Base-by-base conservation (phyloP, 2,888 invertebrate species). In the Caenorhabditis macrosperma region DNA sequence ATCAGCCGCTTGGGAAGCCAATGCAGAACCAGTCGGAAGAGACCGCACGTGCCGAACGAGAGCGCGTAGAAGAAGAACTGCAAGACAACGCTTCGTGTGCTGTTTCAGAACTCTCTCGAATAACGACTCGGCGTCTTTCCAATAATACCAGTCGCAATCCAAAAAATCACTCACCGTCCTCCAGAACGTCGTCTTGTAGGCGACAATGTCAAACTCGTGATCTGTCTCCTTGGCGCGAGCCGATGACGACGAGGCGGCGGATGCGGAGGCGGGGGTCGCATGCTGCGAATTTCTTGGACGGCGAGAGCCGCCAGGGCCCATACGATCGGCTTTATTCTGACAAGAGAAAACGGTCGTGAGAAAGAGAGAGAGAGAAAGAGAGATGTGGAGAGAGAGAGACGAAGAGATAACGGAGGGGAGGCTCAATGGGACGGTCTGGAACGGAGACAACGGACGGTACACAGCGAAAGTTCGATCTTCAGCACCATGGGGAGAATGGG, bases 11-110 rank as follows among this genome's bases (percentile, higher is more conserved):
- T 71, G 6, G 85, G 82, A 24, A 74, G 75, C 90, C 90, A 91
- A 64, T 90, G 84, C n/a, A 90, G 78, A 15, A 91, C n/a, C 20
- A 90, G 81, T 7, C 87, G 85, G 41, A 89, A 81, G 20, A 87
- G 20, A 9, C 90, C 90, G 9, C 84, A 67, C 1, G 88, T 89
- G 26, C 84, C 61, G 30, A 89, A 74, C 20, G 83, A 81, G 30
- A 83, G 54, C 0, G 69, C 48, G 55, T 81, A 82, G 75, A 79
- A 84, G 44, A 84, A 57, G 57, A 82, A 48, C 83, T 85, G 79
- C n/a, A 57, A 46, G 15, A 26, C 5, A 38, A 15, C 10, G 15
- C n/a, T n/a, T n/a, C n/a, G n/a, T n/a, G n/a, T n/a, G n/a, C n/a
- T n/a, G n/a, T n/a, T n/a, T n/a, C n/a, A n/a, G n/a, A n/a, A n/a